Percentiles rank a stretch among this genome's conserved stretches.
Conservation (phyloP, 2,888 invertebrate genomes). For the Pseudanteris insignis region DNA sequence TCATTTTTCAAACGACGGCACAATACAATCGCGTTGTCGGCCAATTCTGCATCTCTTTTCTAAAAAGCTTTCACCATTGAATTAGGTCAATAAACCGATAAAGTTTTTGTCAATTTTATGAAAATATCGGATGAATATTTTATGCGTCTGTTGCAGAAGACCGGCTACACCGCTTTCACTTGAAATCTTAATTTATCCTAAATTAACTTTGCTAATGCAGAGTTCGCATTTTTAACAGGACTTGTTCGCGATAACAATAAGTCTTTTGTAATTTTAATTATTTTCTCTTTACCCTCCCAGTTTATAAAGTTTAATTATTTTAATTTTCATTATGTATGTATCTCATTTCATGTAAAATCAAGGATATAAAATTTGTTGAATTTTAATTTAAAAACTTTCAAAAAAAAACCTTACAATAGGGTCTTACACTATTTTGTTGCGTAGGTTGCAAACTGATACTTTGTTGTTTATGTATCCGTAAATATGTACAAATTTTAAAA, state of each 20-base stretch:
- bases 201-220: conserved; percentile 7
- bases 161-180: conserved; percentile 20
- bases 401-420: no score
- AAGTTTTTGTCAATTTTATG: conserved; percentile 26
- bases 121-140: conserved; percentile 17
- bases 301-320: no score
- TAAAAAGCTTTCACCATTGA: conserved; percentile 21
- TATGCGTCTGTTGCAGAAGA: conserved; percentile 7
- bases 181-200: conserved; percentile 18
- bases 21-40: not conserved
- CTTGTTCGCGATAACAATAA: no score
- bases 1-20: not conserved
- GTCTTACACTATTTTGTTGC: no score
- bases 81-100: conserved; percentile 19
- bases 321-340: not conserved
- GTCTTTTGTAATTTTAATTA: no score
- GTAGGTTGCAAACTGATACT: no score
- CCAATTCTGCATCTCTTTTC: conserved; percentile 5
- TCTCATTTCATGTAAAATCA: not conserved
- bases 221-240: conserved; percentile 3
- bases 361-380: no score
- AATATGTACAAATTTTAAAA: no score
- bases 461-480: no score
- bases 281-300: no score
- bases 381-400: no score